Percentiles rank a stretch among this genome's conserved stretches.
Evolutionary conservation across 1,140 invertebrate species (phyloP).

Genomic region (Physella acuta): DNA sequence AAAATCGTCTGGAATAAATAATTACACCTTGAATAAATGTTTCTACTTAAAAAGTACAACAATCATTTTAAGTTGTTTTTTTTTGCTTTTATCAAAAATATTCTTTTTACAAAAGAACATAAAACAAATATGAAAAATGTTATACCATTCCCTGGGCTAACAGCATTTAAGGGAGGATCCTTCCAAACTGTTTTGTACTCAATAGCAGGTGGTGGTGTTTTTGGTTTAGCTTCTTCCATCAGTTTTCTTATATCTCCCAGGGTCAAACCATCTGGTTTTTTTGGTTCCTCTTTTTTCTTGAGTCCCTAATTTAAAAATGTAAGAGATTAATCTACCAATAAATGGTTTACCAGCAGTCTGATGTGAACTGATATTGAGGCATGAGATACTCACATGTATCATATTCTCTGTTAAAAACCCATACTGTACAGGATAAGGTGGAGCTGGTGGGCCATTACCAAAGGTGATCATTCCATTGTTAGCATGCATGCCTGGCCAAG

Average conservation of each 20-base stretch:
- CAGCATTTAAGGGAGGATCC: conserved; percentile 47
- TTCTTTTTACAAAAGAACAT: no score
- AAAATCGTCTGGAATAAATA: conserved; percentile 50
- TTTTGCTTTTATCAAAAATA: no score
- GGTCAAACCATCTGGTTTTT: conserved; percentile 36
- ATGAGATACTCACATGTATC: conserved; percentile 39
- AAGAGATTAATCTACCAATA: no score
- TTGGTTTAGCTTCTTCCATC: conserved; percentile 36
- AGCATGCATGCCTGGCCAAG: conserved; percentile 37
- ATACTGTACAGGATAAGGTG: conserved; percentile 48
- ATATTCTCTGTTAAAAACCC: conserved; percentile 57
- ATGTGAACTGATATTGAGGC: no score
- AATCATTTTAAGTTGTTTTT: neutral
- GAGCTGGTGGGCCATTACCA: conserved; percentile 33
- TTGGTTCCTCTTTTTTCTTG: conserved; percentile 19
- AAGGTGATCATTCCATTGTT: conserved; percentile 35
- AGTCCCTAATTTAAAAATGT: conserved; percentile 22
- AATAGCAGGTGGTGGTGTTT: conserved; percentile 38
- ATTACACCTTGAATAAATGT: conserved; percentile 8
- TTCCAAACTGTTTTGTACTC: conserved; percentile 43
- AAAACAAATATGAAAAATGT: neutral
- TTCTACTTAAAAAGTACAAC: conserved; percentile 5
- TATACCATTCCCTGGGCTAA: conserved; percentile 54
- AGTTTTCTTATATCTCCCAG: conserved; percentile 49
- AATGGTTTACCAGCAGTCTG: no score